phyloP scores from a whole-genome alignment of 1,140 invertebrate genomes.

The Brachionus manjavacas region DNA sequence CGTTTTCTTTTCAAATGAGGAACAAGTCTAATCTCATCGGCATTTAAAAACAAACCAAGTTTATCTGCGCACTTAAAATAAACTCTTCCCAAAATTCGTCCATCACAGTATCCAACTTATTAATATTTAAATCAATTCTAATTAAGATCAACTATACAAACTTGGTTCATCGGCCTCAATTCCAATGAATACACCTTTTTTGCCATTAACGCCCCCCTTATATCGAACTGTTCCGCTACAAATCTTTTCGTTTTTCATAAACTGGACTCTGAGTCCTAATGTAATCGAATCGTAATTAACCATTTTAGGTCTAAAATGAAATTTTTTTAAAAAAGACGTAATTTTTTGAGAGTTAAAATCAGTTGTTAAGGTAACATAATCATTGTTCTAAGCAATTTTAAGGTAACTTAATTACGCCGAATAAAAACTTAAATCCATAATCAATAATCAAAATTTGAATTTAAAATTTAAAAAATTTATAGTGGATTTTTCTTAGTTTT shows the following conservation, averaged over 20 bases:
- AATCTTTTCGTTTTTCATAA: neutral
- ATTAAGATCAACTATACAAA: neutral
- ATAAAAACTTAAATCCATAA: neutral
- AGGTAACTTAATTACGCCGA: neutral
- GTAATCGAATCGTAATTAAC: constrained; percentile 29
- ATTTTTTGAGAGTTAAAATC: neutral
- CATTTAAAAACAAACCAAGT: constrained; percentile 30
- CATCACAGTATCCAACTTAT: constrained; percentile 25
- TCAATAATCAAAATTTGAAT: no score
- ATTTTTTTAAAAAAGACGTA: neutral
- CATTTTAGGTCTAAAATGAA: neutral
- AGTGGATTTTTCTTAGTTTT: no score
- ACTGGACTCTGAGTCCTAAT: constrained; percentile 1
- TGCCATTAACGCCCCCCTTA: constrained; percentile 25
- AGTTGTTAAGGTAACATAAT: constrained; percentile 2
- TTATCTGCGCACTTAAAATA: constrained; percentile 29
- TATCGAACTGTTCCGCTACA: neutral
- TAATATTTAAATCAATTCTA: neutral
- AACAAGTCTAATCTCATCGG: neutral
- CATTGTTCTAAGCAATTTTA: neutral
- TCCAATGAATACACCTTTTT: constrained; percentile 19
- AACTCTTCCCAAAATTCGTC: neutral
- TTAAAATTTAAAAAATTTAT: no score
- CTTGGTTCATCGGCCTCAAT: constrained; percentile 11
- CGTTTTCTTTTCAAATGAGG: neutral